These are phyloP conservation scores for Hyposoter didymator DNA, from an alignment of 2,888 invertebrate species.

Conservation along the genomic window DNA sequence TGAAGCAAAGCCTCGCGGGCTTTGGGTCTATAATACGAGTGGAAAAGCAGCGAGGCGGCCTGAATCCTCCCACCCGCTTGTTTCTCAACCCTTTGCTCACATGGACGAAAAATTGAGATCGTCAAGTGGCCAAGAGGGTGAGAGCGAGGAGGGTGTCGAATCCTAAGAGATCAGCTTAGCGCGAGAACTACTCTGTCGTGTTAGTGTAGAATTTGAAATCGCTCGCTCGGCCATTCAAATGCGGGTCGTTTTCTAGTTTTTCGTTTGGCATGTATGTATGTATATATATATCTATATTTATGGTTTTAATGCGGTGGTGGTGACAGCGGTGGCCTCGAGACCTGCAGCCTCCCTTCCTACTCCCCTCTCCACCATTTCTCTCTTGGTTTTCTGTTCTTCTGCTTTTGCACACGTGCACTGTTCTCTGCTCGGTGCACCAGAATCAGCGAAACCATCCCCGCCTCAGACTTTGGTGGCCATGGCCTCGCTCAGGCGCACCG, in stretches of 20 bases:
- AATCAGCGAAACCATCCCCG: constrained; percentile 36
- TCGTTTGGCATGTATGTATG: neutral
- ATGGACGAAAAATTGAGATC: constrained; percentile 49
- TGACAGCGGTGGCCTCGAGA: constrained; percentile 37
- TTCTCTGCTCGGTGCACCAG: constrained; percentile 30
- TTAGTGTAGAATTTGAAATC: constrained; percentile 15
- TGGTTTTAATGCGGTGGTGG: constrained; percentile 13
- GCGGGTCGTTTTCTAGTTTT: constrained; percentile 13
- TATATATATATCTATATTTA: neutral
- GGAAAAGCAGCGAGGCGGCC: neutral
- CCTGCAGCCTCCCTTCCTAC: neutral
- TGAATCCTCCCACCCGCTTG: neutral
- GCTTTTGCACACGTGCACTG: constrained; percentile 9
- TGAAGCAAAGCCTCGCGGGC: constrained; percentile 41
- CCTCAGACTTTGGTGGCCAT: constrained; percentile 48
- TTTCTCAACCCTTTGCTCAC: neutral
- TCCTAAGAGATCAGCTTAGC: constrained; percentile 60
- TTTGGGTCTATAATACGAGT: constrained; percentile 22
- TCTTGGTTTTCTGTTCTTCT: constrained; percentile 33
- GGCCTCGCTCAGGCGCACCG: constrained; percentile 54
- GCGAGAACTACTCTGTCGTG: constrained; percentile 39
- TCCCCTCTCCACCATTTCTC: neutral
- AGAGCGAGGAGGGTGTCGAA: constrained; percentile 37
- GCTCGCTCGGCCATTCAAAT: neutral
- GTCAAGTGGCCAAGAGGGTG: constrained; percentile 7